phyloP scores from a whole-genome alignment of 2,113 vertebrate species.

The Oophaga pumilio region DNA sequence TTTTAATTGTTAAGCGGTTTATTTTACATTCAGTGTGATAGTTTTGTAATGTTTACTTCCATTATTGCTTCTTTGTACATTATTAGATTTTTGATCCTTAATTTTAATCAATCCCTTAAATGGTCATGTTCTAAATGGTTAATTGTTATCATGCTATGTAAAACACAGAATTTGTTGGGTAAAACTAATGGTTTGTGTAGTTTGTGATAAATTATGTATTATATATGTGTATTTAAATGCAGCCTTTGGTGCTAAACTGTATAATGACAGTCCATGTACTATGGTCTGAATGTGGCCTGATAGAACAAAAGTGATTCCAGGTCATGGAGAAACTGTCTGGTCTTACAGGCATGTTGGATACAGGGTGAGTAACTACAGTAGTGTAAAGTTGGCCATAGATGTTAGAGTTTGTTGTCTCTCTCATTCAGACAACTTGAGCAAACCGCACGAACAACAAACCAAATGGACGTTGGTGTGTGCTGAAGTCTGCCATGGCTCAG shows the following conservation, averaged over 20 bases:
- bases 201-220: slow-evolving; percentile 41
- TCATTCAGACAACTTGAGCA: neutral
- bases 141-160: slow-evolving; percentile 3
- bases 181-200: slow-evolving; percentile 27
- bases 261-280: slow-evolving; percentile 19
- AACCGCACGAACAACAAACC: neutral
- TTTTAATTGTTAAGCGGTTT: neutral
- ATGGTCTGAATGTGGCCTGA: slow-evolving; percentile 30
- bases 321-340: slow-evolving; percentile 21
- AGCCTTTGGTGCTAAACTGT: slow-evolving; percentile 56
- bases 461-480: neutral
- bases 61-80: neutral
- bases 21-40: neutral
- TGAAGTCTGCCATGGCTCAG: neutral
- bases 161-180: slow-evolving; percentile 1
- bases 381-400: neutral
- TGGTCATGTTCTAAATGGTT: slow-evolving; percentile 6
- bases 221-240: neutral
- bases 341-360: slow-evolving; percentile 48
- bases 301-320: slow-evolving; percentile 32
- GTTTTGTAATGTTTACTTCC: neutral
- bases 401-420: neutral
- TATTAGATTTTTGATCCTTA: neutral
- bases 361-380: slow-evolving; percentile 37
- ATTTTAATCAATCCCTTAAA: neutral